Evolutionary conservation across 2,113 vertebrate genomes (phyloP), one percentile per base, ranked within the genome.

Genomic region (Rhinichthys klamathensis): DNA sequence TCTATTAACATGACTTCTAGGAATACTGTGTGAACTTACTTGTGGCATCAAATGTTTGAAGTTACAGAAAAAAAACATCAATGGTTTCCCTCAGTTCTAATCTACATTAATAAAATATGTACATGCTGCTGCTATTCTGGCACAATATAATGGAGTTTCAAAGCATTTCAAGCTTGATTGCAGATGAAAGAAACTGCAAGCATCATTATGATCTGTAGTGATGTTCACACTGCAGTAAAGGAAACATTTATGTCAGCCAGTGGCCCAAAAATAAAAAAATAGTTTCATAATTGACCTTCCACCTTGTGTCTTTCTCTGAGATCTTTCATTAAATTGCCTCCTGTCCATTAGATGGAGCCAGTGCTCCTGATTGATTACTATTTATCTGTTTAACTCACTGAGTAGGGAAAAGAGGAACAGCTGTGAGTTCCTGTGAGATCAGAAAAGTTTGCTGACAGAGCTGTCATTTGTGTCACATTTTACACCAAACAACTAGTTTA

Each of bases 261-360:
- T 21, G 65, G 65, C 67, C 12, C 32, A 35, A 38, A 69, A 35
- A 38, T 9, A 21, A 11, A 69, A 38, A 70, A 70, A 38, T 16
- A 21, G 30, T 21, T 7, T 18, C 16, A 4, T 21, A 21, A 21
- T 69, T 69, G 35, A 38, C 3, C n/a, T 38, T 65, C 12, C 32
- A 1, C 3, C 27, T 69, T 69, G 7, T 9, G 16, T 38, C 4
- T 56, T 56, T 3, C 18, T 25, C 70, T 16, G 44, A 46, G 44
- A 49, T 73, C 5, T 1, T 10, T 27, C 30, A 38, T 44, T 44
- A 9, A 1, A 75, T 54, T 3, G 7, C 25, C 32, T 87, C 76
- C 67, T 67, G 12, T 25, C 86, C 83, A 81, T 27, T 25, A 84
- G 83, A 41, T 87, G 86, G 83, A n/a, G 86, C 82, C 21, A 44